A percentile compares a stretch with the other conserved stretches of the same genome.
Conservation (phyloP, 2,888 invertebrate species). For the Autographa pulchrina region DNA sequence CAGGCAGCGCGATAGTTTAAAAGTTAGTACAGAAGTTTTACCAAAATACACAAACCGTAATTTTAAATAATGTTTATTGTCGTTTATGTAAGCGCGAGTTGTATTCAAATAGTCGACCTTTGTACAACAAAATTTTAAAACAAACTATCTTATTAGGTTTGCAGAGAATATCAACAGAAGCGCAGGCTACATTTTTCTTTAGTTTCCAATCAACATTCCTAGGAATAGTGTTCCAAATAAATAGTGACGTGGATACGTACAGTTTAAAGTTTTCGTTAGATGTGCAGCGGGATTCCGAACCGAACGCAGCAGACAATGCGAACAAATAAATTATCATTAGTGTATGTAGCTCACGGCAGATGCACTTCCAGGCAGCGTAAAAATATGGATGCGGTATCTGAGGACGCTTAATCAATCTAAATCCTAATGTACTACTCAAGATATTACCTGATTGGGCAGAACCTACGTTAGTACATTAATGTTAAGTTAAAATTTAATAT, state of each 20-base stretch:
- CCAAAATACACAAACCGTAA: too few species aligned
- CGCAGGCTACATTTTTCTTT: slow-evolving; percentile 31
- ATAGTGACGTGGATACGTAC: slow-evolving; percentile 43
- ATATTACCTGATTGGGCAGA: too few species aligned
- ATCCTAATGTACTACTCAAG: too few species aligned
- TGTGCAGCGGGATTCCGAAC: slow-evolving; percentile 52
- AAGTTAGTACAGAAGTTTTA: too few species aligned
- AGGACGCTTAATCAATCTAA: neutral
- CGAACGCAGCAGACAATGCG: slow-evolving; percentile 59
- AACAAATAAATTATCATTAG: slow-evolving; percentile 85
- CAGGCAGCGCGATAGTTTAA: too few species aligned
- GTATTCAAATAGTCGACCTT: too few species aligned
- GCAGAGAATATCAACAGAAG: neutral
- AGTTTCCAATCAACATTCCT: slow-evolving; percentile 50
- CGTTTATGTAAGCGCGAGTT: too few species aligned
- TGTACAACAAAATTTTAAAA: too few species aligned
- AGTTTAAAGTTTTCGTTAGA: slow-evolving; percentile 59
- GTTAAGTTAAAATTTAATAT: too few species aligned
- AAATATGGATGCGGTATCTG: slow-evolving; percentile 61
- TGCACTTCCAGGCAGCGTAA: slow-evolving; percentile 59
- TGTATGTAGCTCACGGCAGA: slow-evolving; percentile 76
- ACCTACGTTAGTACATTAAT: too few species aligned
- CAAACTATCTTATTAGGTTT: too few species aligned
- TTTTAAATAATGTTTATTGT: too few species aligned
- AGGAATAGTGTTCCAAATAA: slow-evolving; percentile 43